Evolutionary conservation across 2,113 vertebrate genomes (phyloP).

Genomic region (Eubucco bourcierii): DNA sequence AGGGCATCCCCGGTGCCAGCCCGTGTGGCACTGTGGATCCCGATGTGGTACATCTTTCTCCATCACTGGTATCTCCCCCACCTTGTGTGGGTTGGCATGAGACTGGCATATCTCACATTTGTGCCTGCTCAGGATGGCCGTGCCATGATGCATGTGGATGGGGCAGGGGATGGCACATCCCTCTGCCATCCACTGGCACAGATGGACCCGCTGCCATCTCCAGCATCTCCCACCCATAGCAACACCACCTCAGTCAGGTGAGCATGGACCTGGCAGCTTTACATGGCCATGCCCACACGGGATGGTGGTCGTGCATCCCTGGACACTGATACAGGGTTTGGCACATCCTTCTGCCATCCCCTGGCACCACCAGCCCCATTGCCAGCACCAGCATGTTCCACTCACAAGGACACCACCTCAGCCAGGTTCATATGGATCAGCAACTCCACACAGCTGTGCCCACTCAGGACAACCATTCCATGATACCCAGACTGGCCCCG

Average conservation of each 20-base stretch:
- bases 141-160: background rate
- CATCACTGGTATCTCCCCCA: rapidly evolving
- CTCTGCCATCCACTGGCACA: background rate
- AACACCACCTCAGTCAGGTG: background rate
- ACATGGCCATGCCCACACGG: rapidly evolving
- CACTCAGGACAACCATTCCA: rapidly evolving
- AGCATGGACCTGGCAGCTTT: rapidly evolving
- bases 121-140: rapidly evolving
- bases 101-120: rapidly evolving
- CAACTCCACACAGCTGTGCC: rapidly evolving
- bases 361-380: rapidly evolving
- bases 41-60: background rate
- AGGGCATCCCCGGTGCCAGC: background rate
- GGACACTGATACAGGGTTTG: too few relatives aligned
- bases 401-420: background rate
- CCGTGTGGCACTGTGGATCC: rapidly evolving
- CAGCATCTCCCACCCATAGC: background rate
- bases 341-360: background rate
- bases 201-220: rapidly evolving
- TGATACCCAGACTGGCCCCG: rapidly evolving
- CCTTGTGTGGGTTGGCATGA: rapidly evolving
- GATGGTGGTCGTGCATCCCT: background rate
- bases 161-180: background rate
- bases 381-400: rapidly evolving
- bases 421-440: rapidly evolving